Base-by-base conservation (phyloP, 1,140 invertebrate genomes). In the Spodoptera frugiperda region DNA sequence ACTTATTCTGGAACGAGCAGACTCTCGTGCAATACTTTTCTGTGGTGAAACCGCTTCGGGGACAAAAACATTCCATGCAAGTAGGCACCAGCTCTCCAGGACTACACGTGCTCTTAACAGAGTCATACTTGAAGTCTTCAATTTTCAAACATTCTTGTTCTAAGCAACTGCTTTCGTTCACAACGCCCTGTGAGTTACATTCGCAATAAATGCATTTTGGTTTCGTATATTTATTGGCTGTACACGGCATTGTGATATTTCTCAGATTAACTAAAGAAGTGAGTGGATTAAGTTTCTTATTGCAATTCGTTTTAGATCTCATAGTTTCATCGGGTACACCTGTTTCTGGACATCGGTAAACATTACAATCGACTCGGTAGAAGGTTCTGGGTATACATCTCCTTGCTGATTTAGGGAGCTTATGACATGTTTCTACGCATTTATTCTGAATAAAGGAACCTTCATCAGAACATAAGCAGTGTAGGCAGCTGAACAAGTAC, bases 21-120 rank as follows among this genome's bases (percentile, higher is more conserved):
- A 67, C 55, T 77, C 68, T 89, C 0, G 89, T 85, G 53, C 92
- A 93, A 67, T 91, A 91, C 46, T 82, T 86, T 19, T 76, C 49
- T 65, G 77, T 76, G 0, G 82, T 89, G 3, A 78, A 14, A n/a
- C 87, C 84, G 51, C 85, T 83, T 15, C 49, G 67, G 6, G 81
- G 78, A 76, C 92, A 93, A 70, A 92, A 90, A 49, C 91, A 93
- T 83, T 93, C 87, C 5, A 84, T 81, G 55, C 92, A 93, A 67
- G 86, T 74, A 4, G 89, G 84, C 0, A 89, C 85, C 61, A 91
- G 77, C 84, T 93, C 90, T 25, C 89, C 90, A 5, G 88, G 81
- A 57, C 54, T 86, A 55, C 92, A 93, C 4, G 67, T 71, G 12
- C 57, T 59, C 17, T 77, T 83, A 44, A 65, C 21, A 53, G 54